Evolutionary conservation across 2,888 invertebrate genomes (phyloP).

Genomic region (Seira musarum): DNA sequence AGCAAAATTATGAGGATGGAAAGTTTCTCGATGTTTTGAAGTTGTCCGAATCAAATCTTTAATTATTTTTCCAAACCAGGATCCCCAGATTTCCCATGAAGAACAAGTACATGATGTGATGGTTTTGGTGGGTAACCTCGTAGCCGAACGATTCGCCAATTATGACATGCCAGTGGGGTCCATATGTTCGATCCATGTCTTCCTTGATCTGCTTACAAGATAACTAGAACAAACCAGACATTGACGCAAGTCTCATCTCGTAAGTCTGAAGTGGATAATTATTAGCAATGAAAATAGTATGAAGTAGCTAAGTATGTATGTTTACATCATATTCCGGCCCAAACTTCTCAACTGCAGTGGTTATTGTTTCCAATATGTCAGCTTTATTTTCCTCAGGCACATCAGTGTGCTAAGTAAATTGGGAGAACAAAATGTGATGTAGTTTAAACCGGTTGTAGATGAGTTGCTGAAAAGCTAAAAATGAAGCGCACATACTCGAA

Average conservation of each 20-base stretch:
- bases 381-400: slow-evolving; percentile 66
- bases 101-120: slow-evolving; percentile 62
- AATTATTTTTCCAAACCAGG: slow-evolving; percentile 61
- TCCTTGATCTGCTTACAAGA: slow-evolving; percentile 60
- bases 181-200: slow-evolving; percentile 59
- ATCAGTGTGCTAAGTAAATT: slow-evolving; percentile 63
- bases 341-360: slow-evolving; percentile 63
- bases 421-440: background rate
- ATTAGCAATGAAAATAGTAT: background rate
- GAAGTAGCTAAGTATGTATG: too few relatives aligned
- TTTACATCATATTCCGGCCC: slow-evolving; percentile 60
- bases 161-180: slow-evolving; percentile 58
- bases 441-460: background rate
- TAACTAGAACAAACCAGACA: slow-evolving; percentile 30
- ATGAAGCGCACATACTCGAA: slow-evolving; percentile 41
- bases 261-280: background rate
- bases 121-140: slow-evolving; percentile 59
- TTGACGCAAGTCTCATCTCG: background rate
- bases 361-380: slow-evolving; percentile 66
- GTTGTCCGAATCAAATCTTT: background rate
- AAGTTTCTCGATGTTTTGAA: too few relatives aligned
- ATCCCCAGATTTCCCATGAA: slow-evolving; percentile 60
- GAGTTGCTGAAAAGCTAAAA: too few relatives aligned
- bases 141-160: slow-evolving; percentile 62
- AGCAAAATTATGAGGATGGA: too few relatives aligned